Conservation (phyloP, 2,113 vertebrate species). For the Mesembrinibis cayennensis region DNA sequence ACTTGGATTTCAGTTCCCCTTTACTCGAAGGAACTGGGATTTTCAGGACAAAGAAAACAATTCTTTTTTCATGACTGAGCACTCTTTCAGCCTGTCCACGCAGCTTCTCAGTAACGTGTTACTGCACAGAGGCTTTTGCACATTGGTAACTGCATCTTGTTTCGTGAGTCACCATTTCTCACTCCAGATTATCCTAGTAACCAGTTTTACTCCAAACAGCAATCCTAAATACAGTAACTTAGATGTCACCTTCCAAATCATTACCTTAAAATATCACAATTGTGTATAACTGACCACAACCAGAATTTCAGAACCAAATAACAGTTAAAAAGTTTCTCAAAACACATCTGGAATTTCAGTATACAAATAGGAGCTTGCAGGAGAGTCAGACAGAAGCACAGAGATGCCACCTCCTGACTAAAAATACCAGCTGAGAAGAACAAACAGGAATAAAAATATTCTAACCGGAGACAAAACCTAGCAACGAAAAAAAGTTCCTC, state of each 20-base stretch:
- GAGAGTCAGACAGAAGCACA: background rate
- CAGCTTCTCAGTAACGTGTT: background rate
- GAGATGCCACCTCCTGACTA: background rate
- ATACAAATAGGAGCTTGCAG: background rate
- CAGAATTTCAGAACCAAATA: background rate
- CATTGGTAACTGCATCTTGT: rapidly evolving
- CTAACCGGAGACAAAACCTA: background rate
- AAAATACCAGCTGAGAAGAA: background rate
- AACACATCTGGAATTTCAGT: background rate
- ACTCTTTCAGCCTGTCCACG: background rate
- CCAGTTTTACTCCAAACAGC: background rate
- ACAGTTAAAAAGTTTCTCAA: background rate
- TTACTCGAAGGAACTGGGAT: background rate
- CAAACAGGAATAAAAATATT: background rate
- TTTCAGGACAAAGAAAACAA: background rate
- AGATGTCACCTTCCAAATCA: background rate
- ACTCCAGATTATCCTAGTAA: background rate
- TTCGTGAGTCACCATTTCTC: background rate
- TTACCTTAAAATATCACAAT: background rate
- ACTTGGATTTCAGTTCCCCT: background rate
- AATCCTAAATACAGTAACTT: background rate
- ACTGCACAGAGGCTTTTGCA: background rate
- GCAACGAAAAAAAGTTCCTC: background rate
- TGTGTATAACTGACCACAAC: background rate
- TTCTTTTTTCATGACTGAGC: background rate